phyloP scores from a whole-genome alignment of 2,113 vertebrate genomes.

The Dermatemys mawii region DNA sequence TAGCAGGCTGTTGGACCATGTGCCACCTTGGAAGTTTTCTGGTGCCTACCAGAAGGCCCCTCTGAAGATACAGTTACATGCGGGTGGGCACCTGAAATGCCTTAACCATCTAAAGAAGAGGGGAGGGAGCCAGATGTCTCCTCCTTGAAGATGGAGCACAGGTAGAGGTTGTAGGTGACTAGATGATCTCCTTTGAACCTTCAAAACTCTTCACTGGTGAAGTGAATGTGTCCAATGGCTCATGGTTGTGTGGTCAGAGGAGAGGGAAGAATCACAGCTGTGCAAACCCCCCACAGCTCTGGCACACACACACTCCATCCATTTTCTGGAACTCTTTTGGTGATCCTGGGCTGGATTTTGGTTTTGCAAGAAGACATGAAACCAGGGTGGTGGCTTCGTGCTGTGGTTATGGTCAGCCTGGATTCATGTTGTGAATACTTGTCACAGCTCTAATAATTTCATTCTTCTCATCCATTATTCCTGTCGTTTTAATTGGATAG shows the following conservation, averaged over 20 bases:
- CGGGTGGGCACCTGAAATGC: background rate
- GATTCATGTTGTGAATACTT: background rate
- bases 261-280: background rate
- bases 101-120: background rate
- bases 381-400: no score
- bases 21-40: background rate
- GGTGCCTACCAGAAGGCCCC: background rate
- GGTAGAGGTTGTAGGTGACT: background rate
- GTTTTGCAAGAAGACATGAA: background rate
- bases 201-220: background rate
- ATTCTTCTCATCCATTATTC: background rate
- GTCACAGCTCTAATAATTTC: background rate
- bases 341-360: background rate
- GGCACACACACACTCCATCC: no score
- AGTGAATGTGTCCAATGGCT: background rate
- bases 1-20: background rate
- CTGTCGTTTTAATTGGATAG: background rate
- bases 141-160: background rate
- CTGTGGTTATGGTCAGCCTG: no score
- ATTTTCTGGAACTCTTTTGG: background rate
- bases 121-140: background rate
- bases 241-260: background rate
- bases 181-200: background rate
- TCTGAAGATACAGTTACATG: background rate
- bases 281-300: fast-evolving